A percentile compares a stretch with the other conserved stretches of the same genome.
phyloP scores from a whole-genome alignment of 2,113 vertebrate genomes.

The Kryptolebias marmoratus region DNA sequence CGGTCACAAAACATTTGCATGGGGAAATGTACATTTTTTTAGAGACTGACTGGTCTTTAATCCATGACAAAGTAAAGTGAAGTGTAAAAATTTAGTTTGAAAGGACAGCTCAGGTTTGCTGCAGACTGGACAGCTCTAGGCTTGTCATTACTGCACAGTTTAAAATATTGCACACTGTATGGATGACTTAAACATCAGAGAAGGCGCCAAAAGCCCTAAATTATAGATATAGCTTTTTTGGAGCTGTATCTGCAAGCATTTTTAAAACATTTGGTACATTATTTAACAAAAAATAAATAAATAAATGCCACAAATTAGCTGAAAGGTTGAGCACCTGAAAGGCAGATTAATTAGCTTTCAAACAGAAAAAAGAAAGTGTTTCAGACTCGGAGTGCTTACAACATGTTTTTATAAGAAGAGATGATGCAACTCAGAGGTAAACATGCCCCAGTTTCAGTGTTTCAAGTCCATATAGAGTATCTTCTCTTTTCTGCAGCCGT shows the following conservation, averaged over 20 bases:
- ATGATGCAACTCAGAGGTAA: slow-evolving; percentile 10
- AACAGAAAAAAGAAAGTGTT: neutral
- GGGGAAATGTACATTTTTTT: too few species aligned
- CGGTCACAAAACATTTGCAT: too few species aligned
- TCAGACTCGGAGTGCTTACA: neutral
- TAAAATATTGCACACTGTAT: neutral
- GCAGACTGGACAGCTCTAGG: too few species aligned
- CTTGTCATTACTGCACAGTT: neutral
- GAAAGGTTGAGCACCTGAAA: neutral
- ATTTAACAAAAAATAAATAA: neutral
- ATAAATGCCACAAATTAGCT: neutral
- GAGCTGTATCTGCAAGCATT: neutral
- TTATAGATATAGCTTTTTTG: neutral
- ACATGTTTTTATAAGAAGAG: neutral
- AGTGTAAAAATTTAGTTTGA: neutral
- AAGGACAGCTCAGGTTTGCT: neutral
- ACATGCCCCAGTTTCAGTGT: neutral
- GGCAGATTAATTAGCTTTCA: neutral
- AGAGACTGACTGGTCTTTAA: neutral
- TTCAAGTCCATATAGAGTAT: neutral
- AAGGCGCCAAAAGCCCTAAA: neutral
- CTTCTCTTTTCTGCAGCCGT: neutral
- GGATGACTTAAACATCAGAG: neutral
- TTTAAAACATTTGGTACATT: neutral
- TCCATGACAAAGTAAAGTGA: neutral